Evolutionary conservation across 2,888 invertebrate genomes (phyloP), one percentile per base, ranked within the genome.

Genomic region (Hyppa rectilinea): DNA sequence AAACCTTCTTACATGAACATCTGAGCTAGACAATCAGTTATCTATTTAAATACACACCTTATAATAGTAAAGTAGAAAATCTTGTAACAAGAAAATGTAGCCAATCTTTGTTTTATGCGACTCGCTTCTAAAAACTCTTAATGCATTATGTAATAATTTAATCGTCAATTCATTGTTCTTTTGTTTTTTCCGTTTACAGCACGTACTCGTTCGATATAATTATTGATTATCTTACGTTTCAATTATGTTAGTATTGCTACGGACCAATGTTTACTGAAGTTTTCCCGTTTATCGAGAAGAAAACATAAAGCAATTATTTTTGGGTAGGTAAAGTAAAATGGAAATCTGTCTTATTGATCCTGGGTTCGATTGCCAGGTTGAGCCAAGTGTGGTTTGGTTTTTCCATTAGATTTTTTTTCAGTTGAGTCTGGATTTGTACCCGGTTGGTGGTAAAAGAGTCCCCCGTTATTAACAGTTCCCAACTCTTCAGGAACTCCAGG

Each of bases 1-100:
- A 70, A 70, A 31, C 73, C 63, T 49, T 62, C 40, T 40, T 64
- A 66, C 50, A 78, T 50, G 36, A 55, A 49, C 31, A 50, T 45
- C 26, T 65, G 31, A 53, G 38, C 23, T 49, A 61, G 26, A 61
- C 56, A 62, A 82, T 64, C 53, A 61, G 29, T 38, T 73, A 65
- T 59, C 31, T 53, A 53, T 71, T 62, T 76, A 10, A 68, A 61
- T 43, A 76, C 20, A 47, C n/a, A 60, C 36, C 1, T 20, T 38
- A 31, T 23, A 43, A 20, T 31, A 31, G 31, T 50, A 5, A 45
- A 78, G 43, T 49, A 40, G 38, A 40, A 66, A 49, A 50, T 55
- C 40, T 59, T 63, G 43, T 29, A 20, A n/a, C n/a, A 26, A 60
- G 49, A 47, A 59, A 60, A 36, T 9, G 23, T 58, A 45, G 45